These are phyloP conservation scores for Harpagus bidentatus DNA, from an alignment of 2,113 vertebrate genomes.

Conservation along the genomic window DNA sequence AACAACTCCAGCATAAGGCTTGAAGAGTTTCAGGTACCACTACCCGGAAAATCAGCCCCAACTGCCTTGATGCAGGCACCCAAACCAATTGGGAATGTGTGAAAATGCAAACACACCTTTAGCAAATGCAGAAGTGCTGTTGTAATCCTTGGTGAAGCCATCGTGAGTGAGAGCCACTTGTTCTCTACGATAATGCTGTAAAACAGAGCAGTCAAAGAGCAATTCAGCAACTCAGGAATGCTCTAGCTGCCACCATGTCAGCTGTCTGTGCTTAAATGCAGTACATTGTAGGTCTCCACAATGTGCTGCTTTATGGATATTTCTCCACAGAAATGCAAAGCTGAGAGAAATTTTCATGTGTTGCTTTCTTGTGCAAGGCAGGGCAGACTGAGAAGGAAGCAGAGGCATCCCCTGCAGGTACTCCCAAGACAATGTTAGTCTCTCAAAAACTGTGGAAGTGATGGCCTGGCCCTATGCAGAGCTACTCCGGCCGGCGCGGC, in stretches of 20 bases:
- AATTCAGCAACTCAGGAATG: background rate
- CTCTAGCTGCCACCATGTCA: background rate
- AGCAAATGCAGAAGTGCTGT: background rate
- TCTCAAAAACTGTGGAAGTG: background rate
- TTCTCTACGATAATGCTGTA: background rate
- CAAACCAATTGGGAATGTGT: background rate
- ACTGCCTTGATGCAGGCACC: background rate
- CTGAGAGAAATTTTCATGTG: background rate
- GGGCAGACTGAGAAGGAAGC: background rate
- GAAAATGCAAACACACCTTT: background rate
- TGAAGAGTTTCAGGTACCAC: background rate
- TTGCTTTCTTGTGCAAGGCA: background rate
- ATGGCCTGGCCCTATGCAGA: fast-evolving
- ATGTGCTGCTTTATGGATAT: background rate
- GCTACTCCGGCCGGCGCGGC: fast-evolving
- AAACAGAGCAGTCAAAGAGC: background rate
- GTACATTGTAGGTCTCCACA: background rate
- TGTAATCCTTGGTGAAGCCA: background rate
- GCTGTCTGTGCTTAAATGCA: background rate
- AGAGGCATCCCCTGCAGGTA: background rate
- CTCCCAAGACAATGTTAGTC: background rate
- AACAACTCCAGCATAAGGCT: background rate
- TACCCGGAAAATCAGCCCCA: background rate
- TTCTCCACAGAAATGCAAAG: background rate
- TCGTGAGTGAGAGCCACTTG: background rate